Evolutionary conservation across 2,113 vertebrate species (phyloP), one percentile per base, ranked within the genome.

Genomic region (Tauraco erythrolophus): DNA sequence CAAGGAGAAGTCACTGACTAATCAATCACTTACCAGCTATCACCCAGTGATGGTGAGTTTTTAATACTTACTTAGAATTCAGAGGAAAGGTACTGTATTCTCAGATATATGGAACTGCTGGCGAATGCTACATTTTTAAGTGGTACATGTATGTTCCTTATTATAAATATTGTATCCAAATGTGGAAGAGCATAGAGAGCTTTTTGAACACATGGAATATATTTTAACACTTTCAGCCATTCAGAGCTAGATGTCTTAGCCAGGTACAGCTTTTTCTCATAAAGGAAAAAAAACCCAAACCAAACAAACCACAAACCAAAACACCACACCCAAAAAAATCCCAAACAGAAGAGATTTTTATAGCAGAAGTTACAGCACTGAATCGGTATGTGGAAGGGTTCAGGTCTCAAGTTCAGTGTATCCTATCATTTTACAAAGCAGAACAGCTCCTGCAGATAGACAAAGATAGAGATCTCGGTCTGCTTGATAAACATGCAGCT

Each of bases 131-230:
- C 27, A 46, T 90, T 93, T 85, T 86, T 33, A 88, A 93, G 68
- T 65, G 23, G 10, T 83, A 12, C 39, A 46, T 77, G 39, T 58
- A 53, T 46, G 45, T 86, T 96, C 81, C 12, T 43, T 92, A 58
- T 80, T 91, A 89, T 19, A 94, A 89, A 86, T 92, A 96, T 92
- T 96, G 54, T 31, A 77, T 77, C 82, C 71, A 88, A 84, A 92
- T 86, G 54, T 66, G 43, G 46, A 83, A 92, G 41, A 93, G 19
- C n/a, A 89, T 8, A 88, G 60, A 93, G 50, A 84, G 46, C 15
- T 72, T 14, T 86, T 80, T 86, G 54, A 86, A 92, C 56, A 80
- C 75, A 83, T 58, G 66, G 66, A 90, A 81, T 68, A 10, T 30
- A 74, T 85, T 93, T 95, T 85, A 76, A 65, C 35, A 83, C 53